Evolutionary conservation across 2,888 invertebrate genomes (phyloP).

Genomic region (Amiota minor): DNA sequence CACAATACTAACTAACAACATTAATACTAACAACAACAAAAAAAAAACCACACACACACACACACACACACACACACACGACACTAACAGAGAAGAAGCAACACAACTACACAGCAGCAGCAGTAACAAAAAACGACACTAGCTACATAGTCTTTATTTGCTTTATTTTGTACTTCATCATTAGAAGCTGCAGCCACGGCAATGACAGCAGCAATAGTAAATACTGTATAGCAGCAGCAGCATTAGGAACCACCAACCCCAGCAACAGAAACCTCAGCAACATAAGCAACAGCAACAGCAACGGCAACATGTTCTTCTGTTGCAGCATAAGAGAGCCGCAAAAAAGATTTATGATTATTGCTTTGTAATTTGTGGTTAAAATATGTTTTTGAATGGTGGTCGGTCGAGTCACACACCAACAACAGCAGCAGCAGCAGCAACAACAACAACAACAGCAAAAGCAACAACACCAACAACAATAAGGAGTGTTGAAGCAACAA

Average conservation of each 20-base stretch:
- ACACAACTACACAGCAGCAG: background rate
- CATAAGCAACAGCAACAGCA: slow-evolving; percentile 17
- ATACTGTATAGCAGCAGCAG: slow-evolving; percentile 15
- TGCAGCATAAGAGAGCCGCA: slow-evolving; percentile 49
- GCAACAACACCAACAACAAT: slow-evolving; percentile 58
- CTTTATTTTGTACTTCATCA: slow-evolving; percentile 33
- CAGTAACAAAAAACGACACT: background rate
- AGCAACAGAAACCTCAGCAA: slow-evolving; percentile 7
- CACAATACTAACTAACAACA: slow-evolving; percentile 31
- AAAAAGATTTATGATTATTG: slow-evolving; percentile 66
- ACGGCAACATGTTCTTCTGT: slow-evolving; percentile 16
- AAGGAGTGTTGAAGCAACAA: background rate
- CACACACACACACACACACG: slow-evolving; percentile 41
- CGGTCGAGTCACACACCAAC: background rate
- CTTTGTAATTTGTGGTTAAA: slow-evolving; percentile 65
- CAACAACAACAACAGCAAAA: slow-evolving; percentile 57
- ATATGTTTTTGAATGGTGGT: slow-evolving; percentile 50
- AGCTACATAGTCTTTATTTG: slow-evolving; percentile 26
- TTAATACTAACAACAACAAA: slow-evolving; percentile 5
- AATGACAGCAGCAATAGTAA: background rate
- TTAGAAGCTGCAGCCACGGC: background rate
- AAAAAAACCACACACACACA: slow-evolving; percentile 40
- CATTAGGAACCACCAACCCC: slow-evolving; percentile 12
- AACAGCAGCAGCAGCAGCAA: slow-evolving; percentile 47
- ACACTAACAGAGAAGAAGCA: background rate